Evolutionary conservation across 2,113 vertebrate species (phyloP).

Genomic region (Notothenia coriiceps): DNA sequence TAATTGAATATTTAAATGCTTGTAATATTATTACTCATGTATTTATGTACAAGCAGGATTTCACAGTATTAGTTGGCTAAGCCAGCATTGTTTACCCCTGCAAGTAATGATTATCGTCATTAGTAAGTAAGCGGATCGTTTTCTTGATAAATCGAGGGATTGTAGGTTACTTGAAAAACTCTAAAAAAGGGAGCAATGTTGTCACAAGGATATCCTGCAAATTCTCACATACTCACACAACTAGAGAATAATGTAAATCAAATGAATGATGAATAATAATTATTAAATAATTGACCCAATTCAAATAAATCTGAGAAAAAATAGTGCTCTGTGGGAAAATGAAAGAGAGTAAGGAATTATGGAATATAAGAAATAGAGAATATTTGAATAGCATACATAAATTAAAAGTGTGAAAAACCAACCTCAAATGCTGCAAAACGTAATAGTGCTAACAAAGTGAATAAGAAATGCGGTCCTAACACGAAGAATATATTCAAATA

Average conservation of each 20-base stretch:
- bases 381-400: neutral
- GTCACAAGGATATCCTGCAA: neutral
- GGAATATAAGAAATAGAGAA: neutral
- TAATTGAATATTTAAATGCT: too few relatives aligned
- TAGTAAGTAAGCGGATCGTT: neutral
- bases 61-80: too few relatives aligned
- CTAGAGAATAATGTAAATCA: neutral
- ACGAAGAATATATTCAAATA: slow-evolving; percentile 18
- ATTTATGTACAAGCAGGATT: too few relatives aligned
- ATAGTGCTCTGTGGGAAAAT: neutral
- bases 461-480: neutral
- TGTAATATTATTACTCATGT: too few relatives aligned
- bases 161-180: neutral
- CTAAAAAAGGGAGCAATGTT: neutral
- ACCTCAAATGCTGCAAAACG: neutral
- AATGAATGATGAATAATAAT: neutral
- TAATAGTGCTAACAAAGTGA: neutral
- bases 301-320: neutral
- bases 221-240: neutral
- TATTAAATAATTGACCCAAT: neutral
- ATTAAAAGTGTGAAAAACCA: neutral
- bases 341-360: neutral
- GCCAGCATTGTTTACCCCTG: too few relatives aligned
- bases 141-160: neutral
- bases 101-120: neutral